Evolutionary conservation across 2,888 invertebrate species (phyloP).

Genomic region (Mantis religiosa): DNA sequence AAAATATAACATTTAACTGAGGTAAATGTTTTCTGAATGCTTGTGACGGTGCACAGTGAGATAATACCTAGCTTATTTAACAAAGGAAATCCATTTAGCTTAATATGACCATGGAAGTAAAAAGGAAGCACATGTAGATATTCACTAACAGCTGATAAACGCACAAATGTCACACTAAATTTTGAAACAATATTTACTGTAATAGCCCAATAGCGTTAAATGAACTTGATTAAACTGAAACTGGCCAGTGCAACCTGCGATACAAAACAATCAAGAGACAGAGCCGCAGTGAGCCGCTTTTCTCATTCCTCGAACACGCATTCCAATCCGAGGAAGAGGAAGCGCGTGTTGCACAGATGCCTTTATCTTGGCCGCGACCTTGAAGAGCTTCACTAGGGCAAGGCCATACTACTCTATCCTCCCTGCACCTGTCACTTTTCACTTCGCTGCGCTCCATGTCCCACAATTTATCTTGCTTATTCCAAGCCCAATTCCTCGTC

Average conservation of each 20-base stretch:
- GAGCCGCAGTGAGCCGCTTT: background rate
- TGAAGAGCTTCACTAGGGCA: background rate
- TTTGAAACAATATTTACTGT: background rate
- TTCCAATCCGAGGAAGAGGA: background rate
- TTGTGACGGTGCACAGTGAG: no score
- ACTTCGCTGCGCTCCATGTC: no score
- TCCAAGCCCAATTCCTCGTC: no score
- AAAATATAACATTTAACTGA: no score
- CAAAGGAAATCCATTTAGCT: no score
- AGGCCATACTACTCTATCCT: background rate
- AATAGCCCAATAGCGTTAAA: background rate
- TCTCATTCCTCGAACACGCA: background rate
- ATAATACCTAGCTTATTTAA: no score
- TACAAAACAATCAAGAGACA: background rate
- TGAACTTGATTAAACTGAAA: background rate
- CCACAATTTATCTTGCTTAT: no score
- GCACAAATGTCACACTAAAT: no score
- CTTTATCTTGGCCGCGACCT: background rate
- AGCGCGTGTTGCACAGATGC: background rate
- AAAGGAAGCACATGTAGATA: no score
- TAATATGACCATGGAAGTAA: no score
- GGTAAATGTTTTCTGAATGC: no score
- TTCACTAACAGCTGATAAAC: no score
- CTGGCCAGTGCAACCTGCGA: background rate
- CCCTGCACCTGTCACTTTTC: background rate